These are phyloP conservation scores for Syngnathus acus DNA, from an alignment of 2,797 vertebrate species.

Conservation along the genomic window DNA sequence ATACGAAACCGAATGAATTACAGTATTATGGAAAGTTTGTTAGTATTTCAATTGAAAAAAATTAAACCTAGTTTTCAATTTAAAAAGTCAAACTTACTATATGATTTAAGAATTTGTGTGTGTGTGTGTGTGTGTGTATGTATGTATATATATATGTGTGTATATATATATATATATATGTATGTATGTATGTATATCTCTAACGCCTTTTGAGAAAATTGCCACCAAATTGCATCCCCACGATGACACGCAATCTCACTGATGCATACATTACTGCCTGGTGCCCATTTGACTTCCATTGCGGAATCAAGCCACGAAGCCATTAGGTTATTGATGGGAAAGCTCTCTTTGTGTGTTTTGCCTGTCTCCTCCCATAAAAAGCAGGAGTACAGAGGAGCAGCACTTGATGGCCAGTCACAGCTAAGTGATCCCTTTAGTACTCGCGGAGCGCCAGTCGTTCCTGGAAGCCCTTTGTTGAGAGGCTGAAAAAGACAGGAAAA, in stretches of 20 bases:
- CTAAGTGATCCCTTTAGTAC: conserved; percentile 41
- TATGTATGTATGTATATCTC: too few species aligned
- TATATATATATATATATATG: too few species aligned
- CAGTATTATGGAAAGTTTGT: background rate
- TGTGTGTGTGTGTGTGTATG: too few species aligned
- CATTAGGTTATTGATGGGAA: conserved; percentile 59
- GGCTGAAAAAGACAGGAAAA: conserved; percentile 21
- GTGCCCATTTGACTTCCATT: conserved; percentile 27
- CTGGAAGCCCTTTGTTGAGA: conserved; percentile 35
- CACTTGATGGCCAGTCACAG: conserved; percentile 42
- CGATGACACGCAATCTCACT: conserved; percentile 11
- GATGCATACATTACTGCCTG: conserved; percentile 35
- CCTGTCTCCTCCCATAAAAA: conserved; percentile 48
- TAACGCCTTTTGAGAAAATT: background rate
- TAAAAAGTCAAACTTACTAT: background rate
- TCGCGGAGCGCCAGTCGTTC: conserved; percentile 30
- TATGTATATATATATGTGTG: too few species aligned
- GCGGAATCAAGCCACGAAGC: conserved; percentile 47
- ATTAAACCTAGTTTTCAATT: too few species aligned
- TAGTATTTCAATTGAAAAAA: too few species aligned
- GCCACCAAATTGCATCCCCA: background rate
- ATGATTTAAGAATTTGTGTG: background rate
- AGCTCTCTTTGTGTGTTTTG: conserved; percentile 35
- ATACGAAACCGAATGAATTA: background rate
- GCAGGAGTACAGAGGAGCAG: conserved; percentile 41